phyloP scores from a whole-genome alignment of 2,797 vertebrate species.

The Sciaenops ocellatus region DNA sequence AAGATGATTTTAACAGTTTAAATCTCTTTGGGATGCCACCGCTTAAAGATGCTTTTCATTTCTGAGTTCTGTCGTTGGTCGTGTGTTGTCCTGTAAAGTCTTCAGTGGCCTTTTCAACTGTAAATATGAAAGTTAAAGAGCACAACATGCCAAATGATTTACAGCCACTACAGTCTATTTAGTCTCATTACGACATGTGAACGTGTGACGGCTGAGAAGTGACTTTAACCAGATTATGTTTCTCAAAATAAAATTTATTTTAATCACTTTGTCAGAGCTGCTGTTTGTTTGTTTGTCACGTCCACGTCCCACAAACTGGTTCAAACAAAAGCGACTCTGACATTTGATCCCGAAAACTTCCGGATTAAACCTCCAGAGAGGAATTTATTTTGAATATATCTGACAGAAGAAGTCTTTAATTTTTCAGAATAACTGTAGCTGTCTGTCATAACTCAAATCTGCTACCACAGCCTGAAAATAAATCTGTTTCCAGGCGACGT shows the following conservation, averaged over 20 bases:
- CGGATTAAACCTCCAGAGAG: too few species aligned
- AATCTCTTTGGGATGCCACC: constrained; percentile 31
- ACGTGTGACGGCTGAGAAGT: constrained; percentile 34
- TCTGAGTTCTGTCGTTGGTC: constrained; percentile 39
- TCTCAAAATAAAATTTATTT: constrained; percentile 79
- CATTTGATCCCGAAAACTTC: too few species aligned
- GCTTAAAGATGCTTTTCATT: constrained; percentile 40
- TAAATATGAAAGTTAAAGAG: constrained; percentile 68
- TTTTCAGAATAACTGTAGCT: too few species aligned
- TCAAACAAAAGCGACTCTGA: too few species aligned
- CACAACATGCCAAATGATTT: constrained; percentile 74
- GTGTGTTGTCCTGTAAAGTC: constrained; percentile 66
- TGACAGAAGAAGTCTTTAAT: too few species aligned
- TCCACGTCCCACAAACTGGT: too few species aligned
- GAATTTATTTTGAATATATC: too few species aligned
- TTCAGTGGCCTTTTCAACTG: constrained; percentile 80
- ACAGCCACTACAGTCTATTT: constrained; percentile 24
- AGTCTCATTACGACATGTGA: constrained; percentile 22
- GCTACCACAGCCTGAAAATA: too few species aligned
- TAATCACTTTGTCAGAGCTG: constrained; percentile 46
- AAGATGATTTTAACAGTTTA: constrained; percentile 30
- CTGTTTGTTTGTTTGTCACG: not conserved
- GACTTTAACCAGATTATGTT: constrained; percentile 62
- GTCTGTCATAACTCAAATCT: too few species aligned
- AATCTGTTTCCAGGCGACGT: too few species aligned